Evolutionary conservation across 2,888 invertebrate genomes (phyloP).

Genomic region (Ferdinandea cuprea): DNA sequence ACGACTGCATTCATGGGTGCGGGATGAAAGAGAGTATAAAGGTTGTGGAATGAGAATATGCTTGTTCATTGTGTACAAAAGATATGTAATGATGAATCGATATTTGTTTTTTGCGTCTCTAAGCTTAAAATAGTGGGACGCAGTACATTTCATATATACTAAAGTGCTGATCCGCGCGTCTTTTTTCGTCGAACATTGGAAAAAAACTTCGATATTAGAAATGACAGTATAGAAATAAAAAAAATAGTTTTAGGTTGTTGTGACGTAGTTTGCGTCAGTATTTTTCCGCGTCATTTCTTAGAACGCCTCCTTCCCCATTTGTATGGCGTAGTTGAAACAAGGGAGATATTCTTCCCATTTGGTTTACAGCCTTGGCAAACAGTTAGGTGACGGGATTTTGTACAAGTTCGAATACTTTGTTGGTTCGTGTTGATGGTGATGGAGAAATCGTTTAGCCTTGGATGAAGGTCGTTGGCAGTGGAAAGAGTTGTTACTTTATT

Average conservation of each 20-base stretch:
- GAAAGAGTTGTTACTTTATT: not conserved
- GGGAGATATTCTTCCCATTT: not conserved
- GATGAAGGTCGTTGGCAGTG: conserved; percentile 28
- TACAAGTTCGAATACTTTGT: conserved; percentile 10
- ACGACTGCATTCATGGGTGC: conserved; percentile 27
- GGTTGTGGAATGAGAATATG: conserved; percentile 11
- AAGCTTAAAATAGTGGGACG: conserved; percentile 14
- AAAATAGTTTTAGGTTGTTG: not conserved
- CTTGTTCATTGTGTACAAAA: conserved; percentile 12
- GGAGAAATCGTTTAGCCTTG: conserved; percentile 11
- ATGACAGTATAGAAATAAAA: conserved; percentile 19
- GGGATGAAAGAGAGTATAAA: conserved; percentile 18
- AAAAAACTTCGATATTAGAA: conserved; percentile 1
- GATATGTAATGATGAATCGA: conserved; percentile 61
- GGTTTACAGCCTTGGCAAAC: not conserved
- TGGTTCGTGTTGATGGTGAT: conserved; percentile 9
- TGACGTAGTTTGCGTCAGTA: conserved; percentile 16
- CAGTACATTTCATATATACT: conserved; percentile 34
- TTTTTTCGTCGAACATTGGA: not conserved
- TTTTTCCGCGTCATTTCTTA: not conserved
- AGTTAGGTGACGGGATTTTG: not conserved
- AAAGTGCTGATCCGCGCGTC: not conserved
- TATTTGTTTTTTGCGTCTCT: conserved; percentile 49
- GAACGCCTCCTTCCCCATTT: not conserved
- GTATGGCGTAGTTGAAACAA: not conserved